Percentiles rank a stretch among this genome's conserved stretches.
These are phyloP conservation scores for Hippasteria phrygiana DNA, from an alignment of 53 echinoderm and acorn worm species.

Conservation along the genomic window DNA sequence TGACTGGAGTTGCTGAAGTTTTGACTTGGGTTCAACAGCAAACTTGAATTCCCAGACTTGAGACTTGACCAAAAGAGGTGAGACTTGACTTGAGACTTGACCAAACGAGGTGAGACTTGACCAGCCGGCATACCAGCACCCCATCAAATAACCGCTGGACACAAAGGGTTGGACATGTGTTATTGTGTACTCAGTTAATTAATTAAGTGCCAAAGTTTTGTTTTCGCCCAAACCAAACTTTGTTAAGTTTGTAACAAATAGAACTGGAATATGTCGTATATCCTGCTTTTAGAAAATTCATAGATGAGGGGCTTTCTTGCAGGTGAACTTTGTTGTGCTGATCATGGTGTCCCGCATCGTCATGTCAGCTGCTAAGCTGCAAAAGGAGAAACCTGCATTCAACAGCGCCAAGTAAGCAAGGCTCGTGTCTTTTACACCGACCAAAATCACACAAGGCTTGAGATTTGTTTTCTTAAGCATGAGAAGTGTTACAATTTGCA, in stretches of 20 bases:
- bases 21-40: no score
- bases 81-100: neutral
- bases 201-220: no score
- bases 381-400: conserved; percentile 35
- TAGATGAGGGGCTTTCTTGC: neutral
- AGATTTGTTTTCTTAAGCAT: no score
- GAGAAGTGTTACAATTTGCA: no score
- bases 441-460: no score
- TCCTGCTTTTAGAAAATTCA: neutral
- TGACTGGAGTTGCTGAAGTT: no score
- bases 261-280: no score
- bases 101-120: neutral
- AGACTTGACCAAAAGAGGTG: neutral
- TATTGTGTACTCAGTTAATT: no score
- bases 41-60: neutral
- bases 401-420: conserved; percentile 66
- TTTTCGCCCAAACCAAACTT: no score
- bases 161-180: no score
- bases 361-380: conserved; percentile 61
- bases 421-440: neutral
- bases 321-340: conserved; percentile 62
- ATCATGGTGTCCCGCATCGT: conserved; percentile 60
- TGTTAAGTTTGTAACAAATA: no score
- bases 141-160: no score
- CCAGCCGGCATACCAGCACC: neutral